phyloP scores from a whole-genome alignment of 2,888 invertebrate genomes.

The Lithosia quadra region DNA sequence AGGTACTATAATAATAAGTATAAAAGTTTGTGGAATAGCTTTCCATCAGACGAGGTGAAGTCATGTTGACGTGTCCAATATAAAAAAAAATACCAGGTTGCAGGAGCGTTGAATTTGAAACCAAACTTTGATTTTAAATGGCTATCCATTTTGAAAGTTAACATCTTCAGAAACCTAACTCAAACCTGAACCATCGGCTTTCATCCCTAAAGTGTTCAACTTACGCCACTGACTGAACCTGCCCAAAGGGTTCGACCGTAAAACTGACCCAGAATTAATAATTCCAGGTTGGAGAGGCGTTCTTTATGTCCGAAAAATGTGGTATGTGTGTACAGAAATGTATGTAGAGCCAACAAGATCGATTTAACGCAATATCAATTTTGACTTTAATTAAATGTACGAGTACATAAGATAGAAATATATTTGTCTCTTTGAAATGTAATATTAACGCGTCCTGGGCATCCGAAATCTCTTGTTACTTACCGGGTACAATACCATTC shows the following conservation, averaged over 20 bases:
- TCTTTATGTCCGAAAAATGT: not conserved
- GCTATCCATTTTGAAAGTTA: no score
- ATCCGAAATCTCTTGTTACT: not conserved
- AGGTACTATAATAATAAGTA: no score
- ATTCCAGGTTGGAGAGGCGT: not conserved
- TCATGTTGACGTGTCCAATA: no score
- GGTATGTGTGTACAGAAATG: not conserved
- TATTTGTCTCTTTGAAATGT: slow-evolving; percentile 5
- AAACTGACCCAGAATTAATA: not conserved
- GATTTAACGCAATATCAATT: not conserved
- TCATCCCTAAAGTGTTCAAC: not conserved
- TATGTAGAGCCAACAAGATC: not conserved
- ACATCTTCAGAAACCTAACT: no score
- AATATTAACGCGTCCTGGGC: slow-evolving; percentile 7
- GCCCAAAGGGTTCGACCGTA: no score
- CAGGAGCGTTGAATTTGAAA: no score
- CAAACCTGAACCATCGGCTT: no score
- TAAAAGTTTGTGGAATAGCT: no score
- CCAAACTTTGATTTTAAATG: no score
- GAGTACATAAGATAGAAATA: not conserved
- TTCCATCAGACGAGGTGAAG: no score
- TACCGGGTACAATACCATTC: not conserved
- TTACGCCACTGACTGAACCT: not conserved
- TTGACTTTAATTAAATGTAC: slow-evolving; percentile 1
- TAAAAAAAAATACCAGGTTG: no score